These are phyloP conservation scores for Spongilla lacustris DNA, from an alignment of 37 sponge, comb jelly and placozoan genomes.

Conservation along the genomic window DNA sequence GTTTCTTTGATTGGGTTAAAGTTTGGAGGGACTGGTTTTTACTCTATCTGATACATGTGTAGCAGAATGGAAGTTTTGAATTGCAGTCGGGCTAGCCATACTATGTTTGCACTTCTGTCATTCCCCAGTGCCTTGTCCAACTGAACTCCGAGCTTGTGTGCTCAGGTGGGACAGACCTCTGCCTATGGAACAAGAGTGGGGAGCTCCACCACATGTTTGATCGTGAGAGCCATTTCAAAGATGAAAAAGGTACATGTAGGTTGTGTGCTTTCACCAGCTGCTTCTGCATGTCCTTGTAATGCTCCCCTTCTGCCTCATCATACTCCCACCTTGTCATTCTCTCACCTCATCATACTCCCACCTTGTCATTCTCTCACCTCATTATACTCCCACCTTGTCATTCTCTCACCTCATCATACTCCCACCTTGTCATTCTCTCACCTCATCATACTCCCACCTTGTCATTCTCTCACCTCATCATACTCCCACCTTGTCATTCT, in stretches of 20 bases:
- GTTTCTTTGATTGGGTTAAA: too few species aligned
- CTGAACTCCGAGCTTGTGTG: constrained; percentile 49
- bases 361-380: neutral
- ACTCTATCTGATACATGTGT: too few species aligned
- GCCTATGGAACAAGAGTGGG: constrained; percentile 68
- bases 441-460: neutral
- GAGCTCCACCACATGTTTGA: constrained; percentile 33
- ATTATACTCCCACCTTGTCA: neutral
- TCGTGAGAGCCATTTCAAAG: constrained; percentile 7
- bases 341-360: neutral
- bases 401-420: neutral
- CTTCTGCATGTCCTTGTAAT: too few species aligned
- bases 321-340: neutral
- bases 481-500: too few species aligned
- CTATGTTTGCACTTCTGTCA: too few species aligned
- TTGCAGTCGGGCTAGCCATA: too few species aligned
- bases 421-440: neutral
- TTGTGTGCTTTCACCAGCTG: too few species aligned
- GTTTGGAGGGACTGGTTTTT: too few species aligned
- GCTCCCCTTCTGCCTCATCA: too few species aligned
- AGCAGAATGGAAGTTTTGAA: too few species aligned
- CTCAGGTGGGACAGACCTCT: constrained; percentile 69
- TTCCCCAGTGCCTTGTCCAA: constrained; percentile 46
- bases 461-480: too few species aligned
- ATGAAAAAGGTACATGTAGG: constrained; percentile 8